These are phyloP conservation scores for Aphidoletes aphidimyza DNA, from an alignment of 2,888 invertebrate species.

Conservation along the genomic window DNA sequence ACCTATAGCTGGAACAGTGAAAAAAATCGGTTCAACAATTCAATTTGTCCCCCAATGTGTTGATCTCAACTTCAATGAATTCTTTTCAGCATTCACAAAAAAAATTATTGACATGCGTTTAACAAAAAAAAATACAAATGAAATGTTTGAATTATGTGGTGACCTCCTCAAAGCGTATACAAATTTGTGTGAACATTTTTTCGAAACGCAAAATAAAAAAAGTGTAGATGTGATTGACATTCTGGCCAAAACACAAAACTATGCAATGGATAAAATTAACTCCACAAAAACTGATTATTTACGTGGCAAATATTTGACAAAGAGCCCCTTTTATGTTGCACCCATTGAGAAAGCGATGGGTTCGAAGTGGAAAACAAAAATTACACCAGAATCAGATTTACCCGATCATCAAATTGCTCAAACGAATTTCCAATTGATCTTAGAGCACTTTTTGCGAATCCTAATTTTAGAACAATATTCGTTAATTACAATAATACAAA, in stretches of 20 bases:
- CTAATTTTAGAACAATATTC: background rate
- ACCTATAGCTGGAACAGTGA: background rate
- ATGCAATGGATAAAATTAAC: background rate
- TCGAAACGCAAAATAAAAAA: background rate
- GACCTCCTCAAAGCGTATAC: background rate
- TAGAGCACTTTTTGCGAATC: background rate
- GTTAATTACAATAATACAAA: background rate
- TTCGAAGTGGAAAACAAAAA: background rate
- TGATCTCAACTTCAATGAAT: background rate
- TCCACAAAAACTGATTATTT: background rate
- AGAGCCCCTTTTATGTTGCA: background rate
- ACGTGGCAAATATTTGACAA: background rate
- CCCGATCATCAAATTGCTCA: background rate
- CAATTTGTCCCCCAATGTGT: background rate
- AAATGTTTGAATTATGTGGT: background rate
- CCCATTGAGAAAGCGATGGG: constrained; percentile 1
- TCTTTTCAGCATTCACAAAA: background rate
- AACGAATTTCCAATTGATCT: background rate
- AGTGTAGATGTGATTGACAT: background rate
- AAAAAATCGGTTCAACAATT: no score
- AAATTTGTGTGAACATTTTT: background rate
- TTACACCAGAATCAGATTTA: background rate
- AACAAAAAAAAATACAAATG: background rate
- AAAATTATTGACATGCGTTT: background rate
- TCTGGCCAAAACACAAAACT: background rate